These are phyloP conservation scores for Ceyx melanurus DNA, from an alignment of 2,113 vertebrate genomes.

Conservation along the genomic window DNA sequence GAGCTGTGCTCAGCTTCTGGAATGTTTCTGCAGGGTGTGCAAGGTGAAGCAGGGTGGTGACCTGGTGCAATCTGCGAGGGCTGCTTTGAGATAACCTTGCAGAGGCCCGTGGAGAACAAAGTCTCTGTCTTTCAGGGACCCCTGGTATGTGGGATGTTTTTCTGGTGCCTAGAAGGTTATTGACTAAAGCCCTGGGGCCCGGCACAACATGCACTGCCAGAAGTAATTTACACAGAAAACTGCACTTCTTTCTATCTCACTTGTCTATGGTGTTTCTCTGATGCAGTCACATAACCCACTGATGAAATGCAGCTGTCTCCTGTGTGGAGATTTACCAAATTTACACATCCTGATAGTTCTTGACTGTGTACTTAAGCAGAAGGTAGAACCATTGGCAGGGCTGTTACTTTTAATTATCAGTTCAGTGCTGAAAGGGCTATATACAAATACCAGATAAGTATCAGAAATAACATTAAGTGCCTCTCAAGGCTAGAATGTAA, in stretches of 20 bases:
- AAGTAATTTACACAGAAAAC: not conserved
- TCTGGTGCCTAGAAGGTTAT: not conserved
- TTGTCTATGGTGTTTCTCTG: not conserved
- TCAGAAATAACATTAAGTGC: conserved; percentile 6
- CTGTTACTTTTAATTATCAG: conserved; percentile 47
- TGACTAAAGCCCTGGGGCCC: not conserved
- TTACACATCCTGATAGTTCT: not conserved
- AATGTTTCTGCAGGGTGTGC: fast-evolving
- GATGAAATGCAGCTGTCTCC: not conserved
- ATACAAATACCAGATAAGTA: conserved; percentile 20
- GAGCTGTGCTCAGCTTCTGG: not conserved
- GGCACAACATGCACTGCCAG: not conserved
- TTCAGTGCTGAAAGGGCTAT: conserved; percentile 4
- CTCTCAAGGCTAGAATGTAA: conserved; percentile 1
- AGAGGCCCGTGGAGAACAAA: not conserved
- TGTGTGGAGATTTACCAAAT: not conserved
- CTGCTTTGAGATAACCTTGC: not conserved
- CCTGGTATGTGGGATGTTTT: not conserved
- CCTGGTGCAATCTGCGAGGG: not conserved
- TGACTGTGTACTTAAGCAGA: conserved; percentile 19
- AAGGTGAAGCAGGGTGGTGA: fast-evolving
- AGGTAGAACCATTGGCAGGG: not conserved
- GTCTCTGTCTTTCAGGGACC: not conserved
- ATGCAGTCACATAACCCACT: fast-evolving
- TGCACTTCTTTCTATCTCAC: not conserved